phyloP scores from a whole-genome alignment of 2,113 vertebrate species.

The Spermophilus dauricus region DNA sequence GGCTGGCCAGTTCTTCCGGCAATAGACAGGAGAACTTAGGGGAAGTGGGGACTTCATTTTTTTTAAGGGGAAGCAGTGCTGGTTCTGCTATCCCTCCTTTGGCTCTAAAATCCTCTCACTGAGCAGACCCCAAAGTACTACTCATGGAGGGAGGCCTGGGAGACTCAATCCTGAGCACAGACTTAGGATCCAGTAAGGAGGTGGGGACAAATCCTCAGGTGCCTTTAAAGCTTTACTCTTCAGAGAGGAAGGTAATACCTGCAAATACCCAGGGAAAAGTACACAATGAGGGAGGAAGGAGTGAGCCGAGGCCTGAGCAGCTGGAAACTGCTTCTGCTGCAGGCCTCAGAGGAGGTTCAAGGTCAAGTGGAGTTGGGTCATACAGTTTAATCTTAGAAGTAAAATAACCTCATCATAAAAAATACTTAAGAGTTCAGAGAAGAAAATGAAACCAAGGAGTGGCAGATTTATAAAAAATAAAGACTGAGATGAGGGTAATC shows the following conservation, averaged over 20 bases:
- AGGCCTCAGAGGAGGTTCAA: slow-evolving; percentile 43
- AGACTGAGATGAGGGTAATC: neutral
- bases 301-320: neutral
- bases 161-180: neutral
- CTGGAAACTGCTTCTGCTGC: neutral
- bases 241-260: slow-evolving; percentile 1
- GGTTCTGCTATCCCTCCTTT: neutral
- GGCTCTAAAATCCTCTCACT: neutral
- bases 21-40: neutral
- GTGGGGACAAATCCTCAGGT: neutral
- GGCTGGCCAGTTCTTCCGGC: neutral
- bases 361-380: neutral
- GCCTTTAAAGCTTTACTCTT: neutral
- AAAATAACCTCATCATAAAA: neutral
- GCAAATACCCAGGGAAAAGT: neutral
- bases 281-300: neutral
- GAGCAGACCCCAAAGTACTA: neutral
- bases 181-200: neutral
- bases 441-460: slow-evolving; percentile 14
- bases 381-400: neutral
- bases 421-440: neutral
- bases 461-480: neutral
- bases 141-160: neutral
- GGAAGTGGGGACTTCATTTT: too few species aligned
- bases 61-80: neutral